Conservation (phyloP, 2,113 vertebrate species). For the Lagenorhynchus albirostris region DNA sequence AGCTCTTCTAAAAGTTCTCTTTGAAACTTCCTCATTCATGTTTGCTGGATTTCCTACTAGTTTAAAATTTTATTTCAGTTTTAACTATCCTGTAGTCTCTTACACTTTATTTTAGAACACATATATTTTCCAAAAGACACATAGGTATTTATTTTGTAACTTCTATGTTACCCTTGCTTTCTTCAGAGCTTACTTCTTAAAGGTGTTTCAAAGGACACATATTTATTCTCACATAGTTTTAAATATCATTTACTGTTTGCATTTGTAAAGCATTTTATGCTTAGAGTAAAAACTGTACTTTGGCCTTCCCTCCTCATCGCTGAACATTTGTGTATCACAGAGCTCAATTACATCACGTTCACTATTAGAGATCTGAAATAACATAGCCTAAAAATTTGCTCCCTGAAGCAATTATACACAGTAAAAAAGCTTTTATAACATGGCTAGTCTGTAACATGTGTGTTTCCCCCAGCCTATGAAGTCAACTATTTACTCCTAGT, state of each 20-base stretch:
- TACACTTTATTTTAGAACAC: background rate
- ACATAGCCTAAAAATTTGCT: background rate
- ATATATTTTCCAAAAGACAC: background rate
- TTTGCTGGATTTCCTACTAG: slow-evolving; percentile 11
- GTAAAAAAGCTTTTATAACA: background rate
- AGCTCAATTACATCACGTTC: background rate
- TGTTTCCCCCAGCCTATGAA: background rate
- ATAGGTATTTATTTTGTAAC: background rate
- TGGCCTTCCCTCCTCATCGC: background rate
- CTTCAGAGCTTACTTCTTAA: background rate
- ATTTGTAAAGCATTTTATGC: background rate
- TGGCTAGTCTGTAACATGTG: background rate
- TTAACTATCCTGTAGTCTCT: background rate
- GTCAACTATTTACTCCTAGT: background rate
- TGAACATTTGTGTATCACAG: background rate
- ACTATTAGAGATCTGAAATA: background rate
- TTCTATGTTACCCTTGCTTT: background rate
- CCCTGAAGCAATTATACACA: background rate
- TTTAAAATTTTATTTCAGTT: slow-evolving; percentile 32
- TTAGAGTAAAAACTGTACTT: background rate
- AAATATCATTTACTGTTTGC: background rate
- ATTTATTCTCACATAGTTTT: background rate
- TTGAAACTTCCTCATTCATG: slow-evolving; percentile 38
- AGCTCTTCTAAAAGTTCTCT: slow-evolving; percentile 36
- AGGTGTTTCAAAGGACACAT: background rate